Conservation (phyloP, 2,888 invertebrate genomes). For the Drosophila peninsularis region DNA sequence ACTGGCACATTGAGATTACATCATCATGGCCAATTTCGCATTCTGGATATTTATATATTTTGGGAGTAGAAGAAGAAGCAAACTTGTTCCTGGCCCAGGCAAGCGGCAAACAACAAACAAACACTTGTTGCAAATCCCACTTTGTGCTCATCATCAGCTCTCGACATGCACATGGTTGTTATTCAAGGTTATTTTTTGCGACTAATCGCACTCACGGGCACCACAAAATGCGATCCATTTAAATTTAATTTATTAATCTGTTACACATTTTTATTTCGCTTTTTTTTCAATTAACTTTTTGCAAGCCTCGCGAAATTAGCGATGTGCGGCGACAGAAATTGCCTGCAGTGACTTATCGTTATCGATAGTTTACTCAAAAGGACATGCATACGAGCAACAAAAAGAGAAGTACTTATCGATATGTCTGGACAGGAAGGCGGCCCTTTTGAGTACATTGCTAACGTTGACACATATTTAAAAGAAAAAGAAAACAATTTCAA, state of each 20-base stretch:
- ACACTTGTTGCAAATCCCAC: constrained; percentile 62
- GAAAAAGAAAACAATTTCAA: constrained; percentile 16
- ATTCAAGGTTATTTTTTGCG: constrained; percentile 49
- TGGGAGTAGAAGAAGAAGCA: constrained; percentile 31
- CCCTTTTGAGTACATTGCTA: constrained; percentile 14
- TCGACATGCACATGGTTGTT: constrained; percentile 47
- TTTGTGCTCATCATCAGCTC: constrained; percentile 43
- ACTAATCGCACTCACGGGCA: constrained; percentile 43
- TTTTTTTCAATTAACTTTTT: constrained; percentile 17
- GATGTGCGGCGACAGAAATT: neutral
- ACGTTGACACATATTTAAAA: constrained; percentile 3
- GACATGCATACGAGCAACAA: constrained; percentile 12
- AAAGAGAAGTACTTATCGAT: constrained; percentile 3
- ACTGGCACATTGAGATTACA: constrained; percentile 74
- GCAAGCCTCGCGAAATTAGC: constrained; percentile 22
- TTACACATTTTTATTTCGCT: constrained; percentile 8
- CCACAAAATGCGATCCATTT: constrained; percentile 45
- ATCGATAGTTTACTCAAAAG: constrained; percentile 16
- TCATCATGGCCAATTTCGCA: constrained; percentile 56
- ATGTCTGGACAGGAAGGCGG: constrained; percentile 2
- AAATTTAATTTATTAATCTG: constrained; percentile 47
- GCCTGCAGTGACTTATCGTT: neutral
- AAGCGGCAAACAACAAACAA: constrained; percentile 53
- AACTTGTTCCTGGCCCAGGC: constrained; percentile 47
- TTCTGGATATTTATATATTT: constrained; percentile 43